These are phyloP conservation scores for Morus bassanus DNA, from an alignment of 2,797 vertebrate genomes.

Conservation along the genomic window DNA sequence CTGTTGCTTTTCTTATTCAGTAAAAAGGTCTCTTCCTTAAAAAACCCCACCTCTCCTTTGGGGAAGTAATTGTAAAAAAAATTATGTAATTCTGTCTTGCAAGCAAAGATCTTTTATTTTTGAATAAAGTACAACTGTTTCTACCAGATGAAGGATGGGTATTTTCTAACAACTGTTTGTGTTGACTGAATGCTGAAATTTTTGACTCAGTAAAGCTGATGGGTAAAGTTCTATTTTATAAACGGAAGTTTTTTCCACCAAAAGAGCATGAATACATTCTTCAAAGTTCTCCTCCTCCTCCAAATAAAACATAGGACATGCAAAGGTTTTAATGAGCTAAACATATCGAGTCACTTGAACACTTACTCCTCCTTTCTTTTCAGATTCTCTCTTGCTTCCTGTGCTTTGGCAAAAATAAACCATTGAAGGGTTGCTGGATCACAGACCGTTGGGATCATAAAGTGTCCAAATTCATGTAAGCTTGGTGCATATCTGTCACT, in stretches of 20 bases:
- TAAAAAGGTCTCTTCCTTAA: neutral
- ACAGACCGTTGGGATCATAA: slow-evolving; percentile 83
- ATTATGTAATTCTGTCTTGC: neutral
- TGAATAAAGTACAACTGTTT: neutral
- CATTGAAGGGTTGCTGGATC: slow-evolving; percentile 82
- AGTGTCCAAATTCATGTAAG: slow-evolving; percentile 90
- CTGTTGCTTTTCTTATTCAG: neutral
- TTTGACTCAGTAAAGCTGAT: neutral
- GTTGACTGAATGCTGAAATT: neutral
- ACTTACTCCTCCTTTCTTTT: slow-evolving; percentile 86
- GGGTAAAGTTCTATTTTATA: neutral
- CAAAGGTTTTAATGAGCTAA: neutral
- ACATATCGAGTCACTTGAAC: neutral
- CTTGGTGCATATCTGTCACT: slow-evolving; percentile 85
- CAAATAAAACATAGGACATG: neutral
- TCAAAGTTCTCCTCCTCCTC: neutral
- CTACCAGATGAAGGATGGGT: neutral
- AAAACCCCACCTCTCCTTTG: rapidly evolving
- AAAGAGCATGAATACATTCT: neutral
- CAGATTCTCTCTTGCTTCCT: slow-evolving; percentile 83
- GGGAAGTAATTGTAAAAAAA: neutral
- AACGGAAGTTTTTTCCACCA: neutral
- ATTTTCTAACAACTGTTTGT: neutral
- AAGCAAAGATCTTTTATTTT: neutral
- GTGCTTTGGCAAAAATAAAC: slow-evolving; percentile 87